Percentiles rank a stretch among this genome's conserved stretches.
Conservation (phyloP, 2,888 invertebrate species). For the Cyclophora punctaria region DNA sequence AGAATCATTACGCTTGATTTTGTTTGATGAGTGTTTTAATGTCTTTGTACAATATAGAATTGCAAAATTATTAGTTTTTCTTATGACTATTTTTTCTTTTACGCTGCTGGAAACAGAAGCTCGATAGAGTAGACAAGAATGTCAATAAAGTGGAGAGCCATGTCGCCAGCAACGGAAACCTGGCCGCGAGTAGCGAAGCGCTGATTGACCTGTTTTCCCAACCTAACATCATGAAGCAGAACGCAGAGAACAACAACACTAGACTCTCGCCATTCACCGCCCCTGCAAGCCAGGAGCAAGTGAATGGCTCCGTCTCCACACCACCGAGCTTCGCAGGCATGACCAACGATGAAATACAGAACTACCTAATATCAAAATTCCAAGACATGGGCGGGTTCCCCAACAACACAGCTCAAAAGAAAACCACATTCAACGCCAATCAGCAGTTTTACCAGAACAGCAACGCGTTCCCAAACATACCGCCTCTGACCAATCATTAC, state of each 20-base stretch:
- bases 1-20: too few species aligned
- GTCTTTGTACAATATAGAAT: too few species aligned
- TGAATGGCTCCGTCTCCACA: conserved; percentile 33
- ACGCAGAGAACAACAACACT: conserved; percentile 56
- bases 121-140: conserved; percentile 24
- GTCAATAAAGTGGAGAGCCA: conserved; percentile 23
- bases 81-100: conserved; percentile 20
- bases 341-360: conserved; percentile 60
- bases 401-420: conserved; percentile 27
- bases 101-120: conserved; percentile 33
- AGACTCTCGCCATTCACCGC: conserved; percentile 34
- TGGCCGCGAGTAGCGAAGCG: conserved; percentile 32
- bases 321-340: conserved; percentile 47
- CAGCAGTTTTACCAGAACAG: conserved; percentile 59
- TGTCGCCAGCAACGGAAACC: conserved; percentile 39
- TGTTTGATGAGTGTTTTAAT: too few species aligned
- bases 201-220: conserved; percentile 44
- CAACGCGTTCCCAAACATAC: conserved; percentile 61
- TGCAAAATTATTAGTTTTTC: too few species aligned
- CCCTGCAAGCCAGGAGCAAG: conserved; percentile 31
- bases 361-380: conserved; percentile 56
- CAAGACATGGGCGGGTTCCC: conserved; percentile 48
- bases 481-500: conserved; percentile 49
- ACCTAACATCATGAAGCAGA: conserved; percentile 33
- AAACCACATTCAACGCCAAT: conserved; percentile 36